phyloP scores from a whole-genome alignment of 2,888 invertebrate genomes.

The Spilosoma lubricipeda region DNA sequence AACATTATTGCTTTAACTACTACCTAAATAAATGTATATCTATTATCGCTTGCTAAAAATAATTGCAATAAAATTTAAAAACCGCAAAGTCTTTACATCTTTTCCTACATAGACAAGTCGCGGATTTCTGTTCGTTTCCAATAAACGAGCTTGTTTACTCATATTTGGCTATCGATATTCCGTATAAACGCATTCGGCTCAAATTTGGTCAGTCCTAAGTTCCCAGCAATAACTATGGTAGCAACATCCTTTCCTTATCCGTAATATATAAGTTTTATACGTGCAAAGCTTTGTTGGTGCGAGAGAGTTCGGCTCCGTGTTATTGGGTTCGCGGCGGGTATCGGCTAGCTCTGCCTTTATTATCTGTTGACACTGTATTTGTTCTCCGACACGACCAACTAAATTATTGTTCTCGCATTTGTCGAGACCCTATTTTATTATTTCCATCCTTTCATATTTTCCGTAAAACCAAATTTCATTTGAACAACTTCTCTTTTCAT shows the following conservation, averaged over 20 bases:
- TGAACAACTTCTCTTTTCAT: conserved; percentile 47
- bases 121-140: conserved; percentile 15
- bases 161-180: conserved; percentile 56
- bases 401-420: conserved; percentile 68
- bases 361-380: conserved; percentile 75
- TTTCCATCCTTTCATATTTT: conserved; percentile 47
- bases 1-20: too few relatives aligned
- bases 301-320: conserved; percentile 30
- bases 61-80: too few relatives aligned
- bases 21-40: too few relatives aligned
- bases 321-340: conserved; percentile 67
- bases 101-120: neutral
- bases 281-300: conserved; percentile 54
- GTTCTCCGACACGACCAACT: conserved; percentile 64
- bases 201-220: conserved; percentile 59
- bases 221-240: conserved; percentile 64
- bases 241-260: conserved; percentile 66
- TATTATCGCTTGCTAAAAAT: too few relatives aligned
- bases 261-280: conserved; percentile 63
- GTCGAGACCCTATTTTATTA: conserved; percentile 56
- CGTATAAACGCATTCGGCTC: conserved; percentile 62
- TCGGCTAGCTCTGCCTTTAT: conserved; percentile 67
- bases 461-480: conserved; percentile 47
- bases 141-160: conserved; percentile 50
- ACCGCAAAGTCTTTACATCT: neutral